Evolutionary conservation across 2,888 invertebrate species (phyloP).

Genomic region (Macropis europaea): DNA sequence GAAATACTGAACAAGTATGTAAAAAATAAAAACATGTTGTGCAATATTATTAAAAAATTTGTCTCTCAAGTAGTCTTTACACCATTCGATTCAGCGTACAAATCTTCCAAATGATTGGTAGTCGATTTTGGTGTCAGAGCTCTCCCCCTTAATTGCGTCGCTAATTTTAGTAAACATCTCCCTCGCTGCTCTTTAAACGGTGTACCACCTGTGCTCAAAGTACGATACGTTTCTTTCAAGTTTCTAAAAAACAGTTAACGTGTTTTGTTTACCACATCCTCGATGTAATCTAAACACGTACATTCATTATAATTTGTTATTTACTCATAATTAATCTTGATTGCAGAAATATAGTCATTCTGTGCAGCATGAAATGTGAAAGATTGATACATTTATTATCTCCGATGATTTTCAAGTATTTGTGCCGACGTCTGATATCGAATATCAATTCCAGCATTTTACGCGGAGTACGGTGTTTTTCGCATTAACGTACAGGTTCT

Average conservation of each 20-base stretch:
- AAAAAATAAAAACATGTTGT: too few relatives aligned
- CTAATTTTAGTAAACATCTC: neutral
- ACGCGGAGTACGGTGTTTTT: constrained; percentile 9
- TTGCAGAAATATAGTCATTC: neutral
- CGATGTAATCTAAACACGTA: too few relatives aligned
- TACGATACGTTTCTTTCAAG: too few relatives aligned
- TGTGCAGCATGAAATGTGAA: constrained; percentile 5
- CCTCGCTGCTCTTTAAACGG: neutral
- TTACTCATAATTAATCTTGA: neutral
- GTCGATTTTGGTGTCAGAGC: too few relatives aligned
- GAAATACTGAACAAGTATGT: too few relatives aligned
- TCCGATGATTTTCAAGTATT: constrained; percentile 15
- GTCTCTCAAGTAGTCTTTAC: too few relatives aligned
- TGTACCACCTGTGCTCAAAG: too few relatives aligned
- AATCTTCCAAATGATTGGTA: too few relatives aligned
- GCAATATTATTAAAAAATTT: too few relatives aligned
- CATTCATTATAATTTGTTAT: neutral
- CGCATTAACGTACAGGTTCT: neutral
- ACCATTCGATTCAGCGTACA: too few relatives aligned
- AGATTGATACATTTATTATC: constrained; percentile 23
- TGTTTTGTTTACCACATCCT: too few relatives aligned
- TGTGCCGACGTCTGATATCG: constrained; percentile 1
- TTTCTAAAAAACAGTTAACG: too few relatives aligned
- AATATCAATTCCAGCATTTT: constrained; percentile 5
- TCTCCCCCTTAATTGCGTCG: neutral